Evolutionary conservation across 2,888 invertebrate genomes (phyloP), one percentile per base, ranked within the genome.

Genomic region (Drosophila colorata): DNA sequence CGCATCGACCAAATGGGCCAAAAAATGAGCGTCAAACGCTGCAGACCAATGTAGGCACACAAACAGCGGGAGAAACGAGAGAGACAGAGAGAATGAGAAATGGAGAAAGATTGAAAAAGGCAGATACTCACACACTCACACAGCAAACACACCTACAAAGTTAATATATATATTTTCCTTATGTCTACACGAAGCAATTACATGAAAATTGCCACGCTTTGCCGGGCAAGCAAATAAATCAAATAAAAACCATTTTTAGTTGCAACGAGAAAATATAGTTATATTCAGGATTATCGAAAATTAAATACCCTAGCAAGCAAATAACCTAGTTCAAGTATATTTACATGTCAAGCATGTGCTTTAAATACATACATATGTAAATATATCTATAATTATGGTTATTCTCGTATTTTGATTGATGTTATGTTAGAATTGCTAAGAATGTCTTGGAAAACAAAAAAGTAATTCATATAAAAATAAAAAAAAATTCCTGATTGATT

Each of bases 1-100:
- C 83, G 79, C 76, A 74, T 55, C 48, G 68, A 69, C 70, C 81
- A 83, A 83, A 86, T 83, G 83, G 69, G 68, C 84, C 84, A 77
- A 79, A 84, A 82, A 87, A 78, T 73, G 18, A 80, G 74, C 73
- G 78, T 65, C 70, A 77, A 70, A 76, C 80, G 64, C 80, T 78
- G 82, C 84, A 87, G 69, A 67, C 68, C 43, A 56, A 33, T 44
- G 61, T 38, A 72, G 49, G 58, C 52, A 47, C 13, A 38, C 20
- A 51, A 11, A 33, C 4, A 13, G 33, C 4, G 4, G 4, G 33
- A 4, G 4, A 13, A 4, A 1, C 0, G 33, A 56, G n/a, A 18
- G 25, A 16, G 41, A 20, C 9, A 18, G 8, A 33, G 8, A 25
- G 23, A 28, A 14, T 13, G 14, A 23, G 14, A 13, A 7, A 40